These are phyloP conservation scores for Salticus scenicus DNA, from an alignment of 2,888 invertebrate species.

Conservation along the genomic window DNA sequence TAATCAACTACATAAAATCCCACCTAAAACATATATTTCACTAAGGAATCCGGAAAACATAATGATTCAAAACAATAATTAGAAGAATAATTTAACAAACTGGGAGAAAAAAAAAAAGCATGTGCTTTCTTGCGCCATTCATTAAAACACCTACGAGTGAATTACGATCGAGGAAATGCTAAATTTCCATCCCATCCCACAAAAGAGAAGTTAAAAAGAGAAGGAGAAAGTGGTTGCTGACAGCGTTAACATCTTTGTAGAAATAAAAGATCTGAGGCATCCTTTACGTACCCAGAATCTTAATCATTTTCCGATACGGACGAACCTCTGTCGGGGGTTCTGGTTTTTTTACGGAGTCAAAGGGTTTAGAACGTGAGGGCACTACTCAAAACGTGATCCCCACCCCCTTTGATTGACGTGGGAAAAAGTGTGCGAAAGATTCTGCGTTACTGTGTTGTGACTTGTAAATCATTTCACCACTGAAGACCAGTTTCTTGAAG, in stretches of 20 bases:
- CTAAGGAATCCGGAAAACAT: too few species aligned
- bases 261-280: slow-evolving; percentile 3
- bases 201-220: background rate
- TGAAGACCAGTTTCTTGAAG: slow-evolving; percentile 45
- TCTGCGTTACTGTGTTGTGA: slow-evolving; percentile 27
- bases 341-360: slow-evolving; percentile 46
- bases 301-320: slow-evolving; percentile 5
- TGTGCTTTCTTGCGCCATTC: background rate
- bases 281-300: background rate
- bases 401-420: slow-evolving; percentile 66
- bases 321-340: slow-evolving; percentile 49
- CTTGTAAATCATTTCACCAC: slow-evolving; percentile 30
- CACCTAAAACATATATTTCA: too few species aligned
- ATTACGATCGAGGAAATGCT: background rate
- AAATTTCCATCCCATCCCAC: background rate
- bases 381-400: slow-evolving; percentile 44
- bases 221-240: background rate
- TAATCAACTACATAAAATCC: too few species aligned
- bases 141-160: background rate
- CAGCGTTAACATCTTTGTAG: slow-evolving; percentile 15
- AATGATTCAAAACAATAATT: too few species aligned
- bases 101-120: too few species aligned
- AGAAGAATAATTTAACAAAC: too few species aligned
- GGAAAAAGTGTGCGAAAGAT: slow-evolving; percentile 64
- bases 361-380: slow-evolving; percentile 62